Evolutionary conservation across 2,888 invertebrate species (phyloP), one percentile per base, ranked within the genome.

Genomic region (Lapara coniferarum): DNA sequence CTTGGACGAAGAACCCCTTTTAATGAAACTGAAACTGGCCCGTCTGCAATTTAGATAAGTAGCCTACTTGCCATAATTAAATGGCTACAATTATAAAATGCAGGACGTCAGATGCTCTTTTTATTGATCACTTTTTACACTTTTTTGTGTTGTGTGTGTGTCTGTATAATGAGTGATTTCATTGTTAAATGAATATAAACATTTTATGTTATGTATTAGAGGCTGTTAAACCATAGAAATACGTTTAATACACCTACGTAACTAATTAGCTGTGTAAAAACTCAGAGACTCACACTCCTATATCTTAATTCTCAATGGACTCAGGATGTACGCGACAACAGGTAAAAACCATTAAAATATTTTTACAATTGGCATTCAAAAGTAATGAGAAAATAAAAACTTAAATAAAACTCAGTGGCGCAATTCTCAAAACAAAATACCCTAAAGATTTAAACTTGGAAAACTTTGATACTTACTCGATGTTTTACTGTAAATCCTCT

Each of bases 1-100:
- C 82, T 80, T 75, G 72, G 74, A 78, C 67, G 77, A 75, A 79
- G 84, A 79, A 84, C 85, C 84, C 88, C 85, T 88, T 88, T 89
- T 88, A 89, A 89, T 89, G 86, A 88, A 90, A 89, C 88, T 90
- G 87, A 87, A 90, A 89, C 87, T 83, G 83, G 83, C 83, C 63
- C 81, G 82, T 83, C 84, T 85, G 85, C 85, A 86, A 88, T 89
- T 90, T 85, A 91, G 88, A 89, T 90, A 89, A 88, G 86, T 88
- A 86, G 79, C 82, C 78, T 81, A 79, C 81, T 85, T 80, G 81
- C 75, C 77, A 77, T 87, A 86, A 88, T 88, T 88, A 86, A 88
- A 87, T 81, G 46, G 63, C 63, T 63, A 25, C 49, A 19, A 46
- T 63, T 75, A 73, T 78, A 74, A 66, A 76, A 70, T 79, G 71